Evolutionary conservation across 2,888 invertebrate genomes (phyloP).

Genomic region (Bembecia ichneumoniformis): DNA sequence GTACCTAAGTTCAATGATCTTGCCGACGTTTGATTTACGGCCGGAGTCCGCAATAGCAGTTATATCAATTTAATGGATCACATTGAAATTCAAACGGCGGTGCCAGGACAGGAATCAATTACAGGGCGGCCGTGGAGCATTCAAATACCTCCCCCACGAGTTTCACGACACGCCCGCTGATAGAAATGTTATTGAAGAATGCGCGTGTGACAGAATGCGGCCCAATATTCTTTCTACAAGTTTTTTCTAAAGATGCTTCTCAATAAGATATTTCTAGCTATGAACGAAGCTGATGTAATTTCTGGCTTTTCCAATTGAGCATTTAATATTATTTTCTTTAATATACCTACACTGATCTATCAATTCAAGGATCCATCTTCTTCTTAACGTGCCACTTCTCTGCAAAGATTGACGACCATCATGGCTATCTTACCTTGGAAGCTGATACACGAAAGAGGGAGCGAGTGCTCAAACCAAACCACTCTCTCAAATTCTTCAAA

Average conservation of each 20-base stretch:
- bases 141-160: conserved; percentile 48
- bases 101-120: conserved; percentile 63
- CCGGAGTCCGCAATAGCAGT: conserved; percentile 29
- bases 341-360: too few species aligned
- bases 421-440: too few species aligned
- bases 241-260: neutral
- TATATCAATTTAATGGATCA: conserved; percentile 65
- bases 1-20: neutral
- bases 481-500: too few species aligned
- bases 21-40: neutral
- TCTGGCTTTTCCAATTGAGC: too few species aligned
- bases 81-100: conserved; percentile 65
- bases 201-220: conserved; percentile 66
- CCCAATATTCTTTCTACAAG: conserved; percentile 39
- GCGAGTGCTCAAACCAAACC: too few species aligned
- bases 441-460: too few species aligned
- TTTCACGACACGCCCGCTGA: conserved; percentile 31
- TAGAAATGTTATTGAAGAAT: conserved; percentile 64
- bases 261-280: too few species aligned
- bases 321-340: too few species aligned
- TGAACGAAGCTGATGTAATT: too few species aligned
- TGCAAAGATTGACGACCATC: too few species aligned
- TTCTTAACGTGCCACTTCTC: too few species aligned
- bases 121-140: conserved; percentile 37
- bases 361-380: too few species aligned